Conservation (phyloP, 1,140 invertebrate species). For the Drosophila athabasca region DNA sequence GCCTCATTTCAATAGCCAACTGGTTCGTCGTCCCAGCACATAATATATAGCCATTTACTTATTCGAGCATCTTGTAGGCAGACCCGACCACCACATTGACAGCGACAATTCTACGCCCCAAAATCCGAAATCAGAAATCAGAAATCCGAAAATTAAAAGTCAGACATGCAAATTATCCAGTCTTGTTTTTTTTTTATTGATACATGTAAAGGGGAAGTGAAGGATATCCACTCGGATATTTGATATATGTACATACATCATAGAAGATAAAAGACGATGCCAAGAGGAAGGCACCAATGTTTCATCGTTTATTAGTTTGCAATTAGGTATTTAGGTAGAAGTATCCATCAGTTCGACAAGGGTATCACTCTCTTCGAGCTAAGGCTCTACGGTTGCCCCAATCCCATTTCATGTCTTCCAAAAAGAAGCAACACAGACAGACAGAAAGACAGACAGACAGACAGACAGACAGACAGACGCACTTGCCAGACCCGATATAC, state of each 20-base stretch:
- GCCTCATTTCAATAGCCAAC: slow-evolving; percentile 63
- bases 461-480: background rate
- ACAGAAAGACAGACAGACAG: too few relatives aligned
- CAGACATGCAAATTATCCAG: slow-evolving; percentile 68
- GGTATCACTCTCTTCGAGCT: slow-evolving; percentile 2
- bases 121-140: slow-evolving; percentile 1
- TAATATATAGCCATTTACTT: slow-evolving; percentile 59
- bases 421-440: slow-evolving; percentile 3
- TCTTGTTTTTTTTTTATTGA: slow-evolving; percentile 18
- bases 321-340: too few relatives aligned
- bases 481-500: slow-evolving; percentile 4
- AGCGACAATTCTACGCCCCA: slow-evolving; percentile 50
- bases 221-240: background rate
- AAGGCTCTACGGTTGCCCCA: background rate
- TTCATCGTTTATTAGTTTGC: too few relatives aligned
- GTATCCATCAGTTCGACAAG: background rate
- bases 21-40: slow-evolving; percentile 49
- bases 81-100: background rate
- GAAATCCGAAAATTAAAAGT: slow-evolving; percentile 51
- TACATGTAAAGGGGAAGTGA: background rate
- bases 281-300: too few relatives aligned
- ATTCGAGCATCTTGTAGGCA: slow-evolving; percentile 41
- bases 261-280: too few relatives aligned
- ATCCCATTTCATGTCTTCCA: slow-evolving; percentile 12
- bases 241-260: background rate